A percentile compares a stretch with the other conserved stretches of the same genome.
Evolutionary conservation across 2,888 invertebrate genomes (phyloP).

Genomic region (Marronus borbonicus): DNA sequence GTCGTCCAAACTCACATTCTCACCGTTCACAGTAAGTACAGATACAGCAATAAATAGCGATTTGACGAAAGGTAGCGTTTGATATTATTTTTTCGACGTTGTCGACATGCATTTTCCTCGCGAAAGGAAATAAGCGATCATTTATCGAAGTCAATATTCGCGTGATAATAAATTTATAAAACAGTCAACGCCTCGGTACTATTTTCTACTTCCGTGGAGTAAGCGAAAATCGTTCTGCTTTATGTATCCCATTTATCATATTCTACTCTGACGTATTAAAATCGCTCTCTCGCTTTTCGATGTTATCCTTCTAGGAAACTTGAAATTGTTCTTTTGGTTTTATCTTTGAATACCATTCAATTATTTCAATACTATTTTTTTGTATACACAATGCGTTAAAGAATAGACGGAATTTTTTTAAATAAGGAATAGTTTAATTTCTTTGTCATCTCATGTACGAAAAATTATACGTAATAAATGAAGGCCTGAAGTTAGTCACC

Average conservation of each 20-base stretch:
- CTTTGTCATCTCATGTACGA: too few species aligned
- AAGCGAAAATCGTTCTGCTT: conserved; percentile 20
- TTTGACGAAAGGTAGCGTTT: background rate
- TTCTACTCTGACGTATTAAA: conserved; percentile 3
- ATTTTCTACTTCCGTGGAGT: conserved; percentile 28
- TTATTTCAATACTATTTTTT: too few species aligned
- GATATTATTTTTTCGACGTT: conserved; percentile 23
- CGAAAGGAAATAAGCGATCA: conserved; percentile 32
- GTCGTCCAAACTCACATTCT: conserved; percentile 83
- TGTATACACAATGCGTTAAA: too few species aligned
- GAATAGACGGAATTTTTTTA: too few species aligned
- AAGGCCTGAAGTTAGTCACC: too few species aligned
- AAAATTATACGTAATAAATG: too few species aligned
- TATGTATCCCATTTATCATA: conserved; percentile 24
- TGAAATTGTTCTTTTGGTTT: background rate
- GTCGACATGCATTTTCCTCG: background rate
- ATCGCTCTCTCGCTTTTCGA: conserved; percentile 4
- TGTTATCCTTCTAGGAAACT: conserved; percentile 3
- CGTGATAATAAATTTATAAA: conserved; percentile 39
- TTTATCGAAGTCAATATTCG: conserved; percentile 34
- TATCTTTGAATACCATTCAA: background rate
- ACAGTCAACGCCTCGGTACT: conserved; percentile 1
- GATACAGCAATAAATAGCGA: conserved; percentile 9
- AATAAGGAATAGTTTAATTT: too few species aligned
- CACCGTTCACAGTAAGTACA: conserved; percentile 80